A percentile compares a stretch with the other conserved stretches of the same genome.
These are phyloP conservation scores for Papilio glaucus DNA, from an alignment of 1,140 invertebrate species.

Conservation along the genomic window DNA sequence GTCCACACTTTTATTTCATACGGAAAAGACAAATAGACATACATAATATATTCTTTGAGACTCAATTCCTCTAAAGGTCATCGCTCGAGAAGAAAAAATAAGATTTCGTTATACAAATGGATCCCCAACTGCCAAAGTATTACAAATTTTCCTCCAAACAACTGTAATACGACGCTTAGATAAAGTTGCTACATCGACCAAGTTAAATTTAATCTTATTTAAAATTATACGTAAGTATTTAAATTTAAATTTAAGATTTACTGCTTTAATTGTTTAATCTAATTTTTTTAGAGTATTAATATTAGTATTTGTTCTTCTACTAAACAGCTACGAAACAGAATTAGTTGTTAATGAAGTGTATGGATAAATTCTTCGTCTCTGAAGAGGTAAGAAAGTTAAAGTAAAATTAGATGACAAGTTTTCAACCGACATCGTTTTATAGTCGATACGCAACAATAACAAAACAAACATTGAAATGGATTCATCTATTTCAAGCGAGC, in stretches of 20 bases:
- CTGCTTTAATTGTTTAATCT: neutral
- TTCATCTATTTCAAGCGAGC: neutral
- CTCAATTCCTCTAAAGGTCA: neutral
- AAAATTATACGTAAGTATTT: neutral
- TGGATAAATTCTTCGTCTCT: no score
- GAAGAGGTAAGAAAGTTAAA: no score
- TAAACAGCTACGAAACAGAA: neutral
- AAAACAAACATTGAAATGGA: constrained; percentile 15
- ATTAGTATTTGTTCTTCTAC: no score
- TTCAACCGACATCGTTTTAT: no score
- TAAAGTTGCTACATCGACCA: neutral
- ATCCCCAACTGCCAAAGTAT: neutral
- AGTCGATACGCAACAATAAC: neutral
- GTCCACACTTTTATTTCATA: no score
- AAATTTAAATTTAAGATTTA: neutral
- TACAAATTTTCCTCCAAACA: no score
- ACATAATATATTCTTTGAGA: no score
- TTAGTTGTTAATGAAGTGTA: neutral
- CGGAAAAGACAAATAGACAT: no score
- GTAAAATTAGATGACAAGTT: no score
- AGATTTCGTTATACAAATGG: no score
- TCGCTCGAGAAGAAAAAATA: neutral
- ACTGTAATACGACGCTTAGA: neutral
- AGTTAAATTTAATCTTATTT: constrained; percentile 2
- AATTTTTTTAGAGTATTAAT: neutral